Conservation (phyloP, 2,888 invertebrate genomes). For the Aradus depressus region DNA sequence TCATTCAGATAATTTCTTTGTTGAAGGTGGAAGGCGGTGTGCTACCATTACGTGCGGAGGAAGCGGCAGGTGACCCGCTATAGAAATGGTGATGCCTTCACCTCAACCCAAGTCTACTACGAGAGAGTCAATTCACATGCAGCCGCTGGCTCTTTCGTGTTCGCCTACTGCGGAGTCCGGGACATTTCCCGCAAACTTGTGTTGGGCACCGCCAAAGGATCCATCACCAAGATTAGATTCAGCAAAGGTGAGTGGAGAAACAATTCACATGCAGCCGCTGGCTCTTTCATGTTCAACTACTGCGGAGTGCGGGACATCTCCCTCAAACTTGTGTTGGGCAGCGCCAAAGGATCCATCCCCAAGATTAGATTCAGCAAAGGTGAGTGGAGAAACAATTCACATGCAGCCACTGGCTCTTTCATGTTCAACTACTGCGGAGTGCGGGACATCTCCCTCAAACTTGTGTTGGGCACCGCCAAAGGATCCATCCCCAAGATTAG, state of each 20-base stretch:
- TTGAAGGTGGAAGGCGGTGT: constrained; percentile 66
- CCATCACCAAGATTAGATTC: constrained; percentile 65
- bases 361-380: constrained; percentile 67
- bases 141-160: constrained; percentile 64
- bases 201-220: constrained; percentile 50
- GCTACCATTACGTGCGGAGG: constrained; percentile 70
- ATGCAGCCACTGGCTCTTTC: constrained; percentile 64
- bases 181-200: constrained; percentile 63
- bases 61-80: constrained; percentile 66
- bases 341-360: constrained; percentile 56
- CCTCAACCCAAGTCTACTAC: constrained; percentile 73
- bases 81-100: constrained; percentile 69
- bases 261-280: constrained; percentile 65
- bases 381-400: constrained; percentile 54
- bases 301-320: constrained; percentile 68
- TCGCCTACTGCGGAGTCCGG: constrained; percentile 61
- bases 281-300: constrained; percentile 63
- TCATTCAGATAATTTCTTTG: background rate
- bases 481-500: constrained; percentile 65
- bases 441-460: constrained; percentile 59
- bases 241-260: constrained; percentile 56
- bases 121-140: constrained; percentile 71
- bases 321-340: constrained; percentile 51
- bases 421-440: constrained; percentile 66
- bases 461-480: constrained; percentile 50